phyloP scores from a whole-genome alignment of 64 coral and sea anemone species.

The Montipora cactus region DNA sequence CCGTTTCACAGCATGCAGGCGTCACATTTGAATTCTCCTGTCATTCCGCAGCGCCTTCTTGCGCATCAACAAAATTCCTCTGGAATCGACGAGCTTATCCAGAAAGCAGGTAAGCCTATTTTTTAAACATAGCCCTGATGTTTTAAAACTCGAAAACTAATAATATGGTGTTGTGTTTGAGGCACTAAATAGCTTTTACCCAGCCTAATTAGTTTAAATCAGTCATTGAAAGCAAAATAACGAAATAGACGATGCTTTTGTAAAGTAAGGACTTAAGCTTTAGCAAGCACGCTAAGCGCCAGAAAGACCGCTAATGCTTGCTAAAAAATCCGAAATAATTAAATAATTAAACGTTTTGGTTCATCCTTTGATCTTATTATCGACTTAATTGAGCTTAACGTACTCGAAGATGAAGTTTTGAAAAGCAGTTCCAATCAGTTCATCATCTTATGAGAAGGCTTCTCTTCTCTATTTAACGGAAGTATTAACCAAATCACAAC shows the following conservation, averaged over 20 bases:
- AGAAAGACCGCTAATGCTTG: too few relatives aligned
- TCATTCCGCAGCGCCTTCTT: neutral
- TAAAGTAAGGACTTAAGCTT: too few relatives aligned
- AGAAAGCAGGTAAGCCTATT: constrained; percentile 72
- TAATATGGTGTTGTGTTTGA: too few relatives aligned
- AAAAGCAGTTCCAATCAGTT: neutral
- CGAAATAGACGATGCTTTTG: too few relatives aligned
- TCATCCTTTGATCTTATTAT: neutral
- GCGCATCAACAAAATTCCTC: constrained; percentile 14
- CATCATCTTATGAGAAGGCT: neutral
- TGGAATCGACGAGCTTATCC: constrained; percentile 79
- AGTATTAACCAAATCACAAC: neutral
- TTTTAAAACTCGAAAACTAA: neutral
- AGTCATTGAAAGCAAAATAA: too few relatives aligned
- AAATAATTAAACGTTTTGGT: neutral
- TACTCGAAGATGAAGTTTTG: neutral
- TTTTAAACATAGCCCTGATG: neutral
- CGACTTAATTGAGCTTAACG: neutral
- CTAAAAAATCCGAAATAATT: neutral
- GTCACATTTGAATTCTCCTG: constrained; percentile 25
- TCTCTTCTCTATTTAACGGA: neutral
- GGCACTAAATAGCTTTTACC: too few relatives aligned
- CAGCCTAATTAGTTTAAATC: too few relatives aligned
- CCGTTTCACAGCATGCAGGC: constrained; percentile 10
- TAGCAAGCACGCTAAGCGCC: too few relatives aligned